Evolutionary conservation across 1,140 invertebrate genomes (phyloP).

Genomic region (Apis laboriosa): DNA sequence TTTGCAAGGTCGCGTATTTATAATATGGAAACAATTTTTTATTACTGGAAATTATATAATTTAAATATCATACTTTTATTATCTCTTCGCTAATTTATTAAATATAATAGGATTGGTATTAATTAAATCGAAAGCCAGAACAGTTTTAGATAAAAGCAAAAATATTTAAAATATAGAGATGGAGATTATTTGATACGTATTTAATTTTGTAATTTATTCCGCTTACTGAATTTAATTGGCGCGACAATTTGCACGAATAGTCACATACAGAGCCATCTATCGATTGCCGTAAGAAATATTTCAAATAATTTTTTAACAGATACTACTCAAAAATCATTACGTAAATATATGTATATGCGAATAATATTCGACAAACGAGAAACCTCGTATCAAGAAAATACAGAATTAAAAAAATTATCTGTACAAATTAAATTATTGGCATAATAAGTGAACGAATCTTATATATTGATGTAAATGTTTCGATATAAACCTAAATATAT

Average conservation of each 20-base stretch:
- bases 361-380: background rate
- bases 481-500: background rate
- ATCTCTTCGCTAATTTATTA: background rate
- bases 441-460: background rate
- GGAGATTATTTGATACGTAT: background rate
- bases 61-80: background rate
- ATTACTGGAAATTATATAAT: background rate
- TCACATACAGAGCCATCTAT: constrained; percentile 43
- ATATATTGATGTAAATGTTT: background rate
- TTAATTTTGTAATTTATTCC: constrained; percentile 23
- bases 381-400: background rate
- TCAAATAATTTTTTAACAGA: background rate
- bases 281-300: constrained; percentile 8
- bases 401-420: background rate
- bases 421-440: background rate
- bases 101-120: background rate
- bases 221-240: constrained; percentile 27
- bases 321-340: background rate
- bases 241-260: background rate
- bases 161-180: background rate
- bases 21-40: background rate
- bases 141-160: background rate
- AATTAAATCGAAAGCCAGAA: background rate
- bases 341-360: background rate
- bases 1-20: background rate